Percentiles rank a stretch among this genome's conserved stretches.
phyloP scores from a whole-genome alignment of 2,113 vertebrate species.

The Marcusenius ussheri region DNA sequence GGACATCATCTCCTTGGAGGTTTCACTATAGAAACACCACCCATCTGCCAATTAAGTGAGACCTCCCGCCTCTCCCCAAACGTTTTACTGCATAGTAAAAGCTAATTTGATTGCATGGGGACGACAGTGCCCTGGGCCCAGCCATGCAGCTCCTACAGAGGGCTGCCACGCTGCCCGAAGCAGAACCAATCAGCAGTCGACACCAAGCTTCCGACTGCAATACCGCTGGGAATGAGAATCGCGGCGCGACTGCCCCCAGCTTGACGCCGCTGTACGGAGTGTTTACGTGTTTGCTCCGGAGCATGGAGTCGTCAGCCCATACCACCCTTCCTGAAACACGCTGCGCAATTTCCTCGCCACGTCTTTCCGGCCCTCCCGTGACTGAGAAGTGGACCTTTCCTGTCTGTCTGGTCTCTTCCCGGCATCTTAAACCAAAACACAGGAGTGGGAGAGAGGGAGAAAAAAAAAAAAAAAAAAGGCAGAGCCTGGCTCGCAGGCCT shows the following conservation, averaged over 20 bases:
- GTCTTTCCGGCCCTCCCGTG: conserved; percentile 13
- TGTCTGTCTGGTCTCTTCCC: conserved; percentile 20
- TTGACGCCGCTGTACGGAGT: too few relatives aligned
- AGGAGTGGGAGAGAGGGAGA: background rate
- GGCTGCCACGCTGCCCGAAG: background rate
- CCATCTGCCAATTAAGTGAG: background rate
- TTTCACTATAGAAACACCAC: background rate
- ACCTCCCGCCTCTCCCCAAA: background rate
- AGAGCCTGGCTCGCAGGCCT: background rate
- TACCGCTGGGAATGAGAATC: background rate
- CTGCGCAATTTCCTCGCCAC: conserved; percentile 42
- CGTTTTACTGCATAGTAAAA: background rate
- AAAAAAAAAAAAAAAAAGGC: background rate
- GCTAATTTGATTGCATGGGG: background rate
- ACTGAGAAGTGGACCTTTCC: conserved; percentile 40
- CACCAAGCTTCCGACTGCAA: background rate
- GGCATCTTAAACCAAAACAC: background rate
- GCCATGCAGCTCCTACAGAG: background rate
- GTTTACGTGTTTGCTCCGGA: background rate
- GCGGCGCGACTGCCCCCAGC: background rate
- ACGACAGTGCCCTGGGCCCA: background rate
- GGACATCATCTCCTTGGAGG: background rate
- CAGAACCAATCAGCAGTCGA: background rate
- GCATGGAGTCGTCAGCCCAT: background rate
- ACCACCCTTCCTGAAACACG: conserved; percentile 25